Evolutionary conservation across 2,797 vertebrate species (phyloP).

Genomic region (Acanthiza pusilla): DNA sequence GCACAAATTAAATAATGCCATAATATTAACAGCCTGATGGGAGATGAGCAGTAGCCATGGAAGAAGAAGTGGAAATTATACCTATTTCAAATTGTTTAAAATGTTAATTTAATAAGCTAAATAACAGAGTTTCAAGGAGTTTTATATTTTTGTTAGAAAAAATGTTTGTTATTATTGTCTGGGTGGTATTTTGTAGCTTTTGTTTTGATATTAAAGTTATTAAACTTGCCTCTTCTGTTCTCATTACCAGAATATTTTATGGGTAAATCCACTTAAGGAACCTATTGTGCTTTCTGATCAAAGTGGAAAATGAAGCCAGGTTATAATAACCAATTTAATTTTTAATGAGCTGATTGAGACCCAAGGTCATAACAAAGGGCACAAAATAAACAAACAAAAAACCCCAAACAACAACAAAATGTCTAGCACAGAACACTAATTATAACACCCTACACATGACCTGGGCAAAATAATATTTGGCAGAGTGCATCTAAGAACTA

Average conservation of each 20-base stretch:
- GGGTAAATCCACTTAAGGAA: constrained; percentile 74
- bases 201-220: constrained; percentile 69
- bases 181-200: constrained; percentile 62
- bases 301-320: constrained; percentile 73
- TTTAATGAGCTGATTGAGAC: constrained; percentile 82
- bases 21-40: not conserved
- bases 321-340: constrained; percentile 85
- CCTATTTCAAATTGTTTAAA: constrained; percentile 31
- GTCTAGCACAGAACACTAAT: constrained; percentile 63
- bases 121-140: constrained; percentile 51
- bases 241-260: constrained; percentile 77
- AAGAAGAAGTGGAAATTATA: constrained; percentile 36
- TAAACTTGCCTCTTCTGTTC: constrained; percentile 72
- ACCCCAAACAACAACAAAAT: constrained; percentile 67
- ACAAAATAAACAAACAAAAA: constrained; percentile 24
- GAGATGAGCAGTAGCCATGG: not conserved
- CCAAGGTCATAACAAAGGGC: constrained; percentile 73
- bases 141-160: constrained; percentile 66
- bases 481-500: constrained; percentile 25
- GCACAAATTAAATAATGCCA: not conserved
- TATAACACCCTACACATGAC: constrained; percentile 29
- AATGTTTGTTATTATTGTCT: constrained; percentile 57
- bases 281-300: constrained; percentile 77
- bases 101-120: constrained; percentile 46
- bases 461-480: constrained; percentile 60